These are phyloP conservation scores for Limosa lapponica DNA, from an alignment of 2,797 vertebrate species.

Conservation along the genomic window DNA sequence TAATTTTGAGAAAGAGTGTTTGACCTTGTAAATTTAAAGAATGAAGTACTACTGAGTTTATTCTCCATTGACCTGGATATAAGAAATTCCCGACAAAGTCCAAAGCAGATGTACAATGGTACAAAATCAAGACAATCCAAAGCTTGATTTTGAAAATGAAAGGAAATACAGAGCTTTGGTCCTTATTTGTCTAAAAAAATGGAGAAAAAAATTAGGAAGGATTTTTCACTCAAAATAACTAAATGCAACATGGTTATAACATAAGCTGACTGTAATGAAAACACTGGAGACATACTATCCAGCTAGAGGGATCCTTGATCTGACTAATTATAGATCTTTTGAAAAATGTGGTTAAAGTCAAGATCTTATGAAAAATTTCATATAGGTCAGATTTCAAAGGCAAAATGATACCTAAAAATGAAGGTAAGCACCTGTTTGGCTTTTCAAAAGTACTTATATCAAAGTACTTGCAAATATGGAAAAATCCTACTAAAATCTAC, in stretches of 20 bases:
- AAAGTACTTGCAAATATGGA: neutral
- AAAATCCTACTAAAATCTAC: neutral
- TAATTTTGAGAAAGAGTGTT: neutral
- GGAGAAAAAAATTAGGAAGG: neutral
- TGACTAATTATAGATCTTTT: neutral
- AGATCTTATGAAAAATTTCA: neutral
- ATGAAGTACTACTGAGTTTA: neutral
- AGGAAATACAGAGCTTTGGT: neutral
- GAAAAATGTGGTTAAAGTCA: neutral
- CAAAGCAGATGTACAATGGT: neutral
- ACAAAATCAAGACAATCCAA: neutral
- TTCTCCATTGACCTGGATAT: neutral
- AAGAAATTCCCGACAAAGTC: neutral
- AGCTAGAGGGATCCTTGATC: neutral
- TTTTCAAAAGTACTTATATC: neutral
- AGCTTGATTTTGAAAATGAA: neutral
- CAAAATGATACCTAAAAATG: neutral
- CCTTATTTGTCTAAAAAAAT: neutral
- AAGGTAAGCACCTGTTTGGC: neutral
- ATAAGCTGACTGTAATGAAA: neutral
- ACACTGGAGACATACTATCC: neutral
- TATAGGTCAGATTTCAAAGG: neutral
- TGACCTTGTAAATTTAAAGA: neutral
- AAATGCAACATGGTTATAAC: neutral
- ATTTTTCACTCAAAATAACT: neutral